Conservation (phyloP, 1,140 invertebrate species). For the Pseudobourletiella spinata region DNA sequence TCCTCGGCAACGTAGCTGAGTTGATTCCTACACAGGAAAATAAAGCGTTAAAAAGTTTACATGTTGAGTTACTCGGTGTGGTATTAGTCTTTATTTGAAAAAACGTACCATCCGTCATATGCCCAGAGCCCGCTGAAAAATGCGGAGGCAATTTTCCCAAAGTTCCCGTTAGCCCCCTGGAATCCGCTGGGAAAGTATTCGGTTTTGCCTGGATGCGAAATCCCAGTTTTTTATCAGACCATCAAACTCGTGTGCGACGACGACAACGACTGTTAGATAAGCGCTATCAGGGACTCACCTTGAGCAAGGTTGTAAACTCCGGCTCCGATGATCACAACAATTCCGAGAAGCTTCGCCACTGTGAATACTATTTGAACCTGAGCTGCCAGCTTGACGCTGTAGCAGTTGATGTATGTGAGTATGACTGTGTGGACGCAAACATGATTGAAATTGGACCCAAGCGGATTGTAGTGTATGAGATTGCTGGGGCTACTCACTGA, state of each 20-base stretch:
- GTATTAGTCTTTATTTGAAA: background rate
- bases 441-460: constrained; percentile 38
- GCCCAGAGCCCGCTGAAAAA: constrained; percentile 25
- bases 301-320: constrained; percentile 64
- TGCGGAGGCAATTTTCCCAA: constrained; percentile 29
- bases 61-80: no score
- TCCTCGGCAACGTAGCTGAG: constrained; percentile 59
- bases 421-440: constrained; percentile 46
- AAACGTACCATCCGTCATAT: constrained; percentile 28
- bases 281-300: no score
- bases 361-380: constrained; percentile 78
- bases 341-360: constrained; percentile 71
- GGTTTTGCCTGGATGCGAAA: constrained; percentile 13
- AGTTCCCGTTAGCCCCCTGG: constrained; percentile 6
- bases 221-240: no score
- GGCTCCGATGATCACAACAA: constrained; percentile 67
- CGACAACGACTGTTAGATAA: no score
- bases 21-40: no score
- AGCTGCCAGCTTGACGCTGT: constrained; percentile 10
- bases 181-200: background rate
- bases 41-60: no score
- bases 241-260: no score
- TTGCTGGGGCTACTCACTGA: constrained; percentile 7
- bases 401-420: constrained; percentile 19
- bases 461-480: constrained; percentile 49